A percentile compares a stretch with the other conserved stretches of the same genome.
Evolutionary conservation across 2,113 vertebrate species (phyloP).

Genomic region (Anser cygnoides): DNA sequence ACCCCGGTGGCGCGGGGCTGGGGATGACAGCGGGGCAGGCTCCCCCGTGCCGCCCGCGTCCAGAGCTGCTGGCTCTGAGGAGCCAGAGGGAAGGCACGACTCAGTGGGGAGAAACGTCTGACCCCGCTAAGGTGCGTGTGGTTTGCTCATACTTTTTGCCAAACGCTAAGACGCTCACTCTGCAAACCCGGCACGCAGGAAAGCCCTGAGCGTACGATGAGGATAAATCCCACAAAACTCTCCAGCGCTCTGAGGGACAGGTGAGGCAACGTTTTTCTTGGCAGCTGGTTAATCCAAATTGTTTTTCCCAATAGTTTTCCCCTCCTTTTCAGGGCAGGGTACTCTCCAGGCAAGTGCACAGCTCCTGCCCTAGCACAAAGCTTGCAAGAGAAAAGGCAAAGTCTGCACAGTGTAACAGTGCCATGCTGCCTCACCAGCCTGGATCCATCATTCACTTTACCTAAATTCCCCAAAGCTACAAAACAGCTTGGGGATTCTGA

Average conservation of each 20-base stretch:
- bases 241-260: accelerated
- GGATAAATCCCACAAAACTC: background rate
- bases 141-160: accelerated
- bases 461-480: background rate
- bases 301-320: background rate
- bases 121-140: accelerated
- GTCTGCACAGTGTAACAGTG: background rate
- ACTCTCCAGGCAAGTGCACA: background rate
- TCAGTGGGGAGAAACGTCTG: background rate
- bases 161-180: accelerated
- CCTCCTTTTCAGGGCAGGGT: background rate
- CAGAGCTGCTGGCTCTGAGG: background rate
- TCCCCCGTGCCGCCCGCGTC: accelerated
- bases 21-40: background rate
- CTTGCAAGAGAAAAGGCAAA: background rate
- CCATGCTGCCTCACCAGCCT: background rate
- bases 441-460: background rate
- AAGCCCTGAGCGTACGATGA: accelerated
- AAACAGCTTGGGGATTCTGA: background rate
- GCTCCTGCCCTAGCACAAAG: background rate
- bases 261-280: background rate
- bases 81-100: accelerated
- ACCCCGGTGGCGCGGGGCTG: background rate
- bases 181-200: accelerated
- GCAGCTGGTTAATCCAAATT: background rate